Base-by-base conservation (phyloP, 2,888 invertebrate genomes). In the Plebejus melissa region DNA sequence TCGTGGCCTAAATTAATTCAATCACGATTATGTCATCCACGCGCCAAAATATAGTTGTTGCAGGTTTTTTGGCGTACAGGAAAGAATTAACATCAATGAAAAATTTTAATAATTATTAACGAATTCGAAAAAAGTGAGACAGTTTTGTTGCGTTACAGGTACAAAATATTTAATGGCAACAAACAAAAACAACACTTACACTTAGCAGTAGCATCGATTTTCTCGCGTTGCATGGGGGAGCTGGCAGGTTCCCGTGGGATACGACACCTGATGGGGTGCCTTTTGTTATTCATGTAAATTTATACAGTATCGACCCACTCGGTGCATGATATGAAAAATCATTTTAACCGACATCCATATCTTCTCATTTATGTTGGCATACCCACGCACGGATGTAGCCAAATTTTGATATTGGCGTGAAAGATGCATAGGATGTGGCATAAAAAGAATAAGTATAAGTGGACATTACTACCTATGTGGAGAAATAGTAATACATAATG, bases 181-280 rank as follows among this genome's bases (percentile, higher is more conserved):
- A 65, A 28, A 28, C 11, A 60, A 11, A 58, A 28, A 65, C 60
- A 36, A 4, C 11, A 65, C 32, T 22, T 65, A 32, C 13, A 13
- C 13, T 65, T 65, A 65, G 36, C 32, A 65, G 36, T 16, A 9
- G 13, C 65, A 71, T 71, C 71, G 50, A 72, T 72, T 72, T 72
- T 41, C 70, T 16, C 7, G 41, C 2, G 28, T 54, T 32, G 4
- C 32, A 54, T 71, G 71, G 50, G 72, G 72, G 22, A 41, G 70
- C 38, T 9, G 54, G 9, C 9, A n/a, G n/a, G 71, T 71, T 54
- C 78, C 78, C 80, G 77, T 80, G 82, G 76, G 81, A 81, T 76
- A 7, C 4, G 36, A 75, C 82, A 80, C 79, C 77, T 80, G 81
- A 46, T 54, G 50, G 58, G 74, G 72, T 46, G 71, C 28, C 72